Evolutionary conservation across 2,888 invertebrate species (phyloP).

Genomic region (Tachina grossa): DNA sequence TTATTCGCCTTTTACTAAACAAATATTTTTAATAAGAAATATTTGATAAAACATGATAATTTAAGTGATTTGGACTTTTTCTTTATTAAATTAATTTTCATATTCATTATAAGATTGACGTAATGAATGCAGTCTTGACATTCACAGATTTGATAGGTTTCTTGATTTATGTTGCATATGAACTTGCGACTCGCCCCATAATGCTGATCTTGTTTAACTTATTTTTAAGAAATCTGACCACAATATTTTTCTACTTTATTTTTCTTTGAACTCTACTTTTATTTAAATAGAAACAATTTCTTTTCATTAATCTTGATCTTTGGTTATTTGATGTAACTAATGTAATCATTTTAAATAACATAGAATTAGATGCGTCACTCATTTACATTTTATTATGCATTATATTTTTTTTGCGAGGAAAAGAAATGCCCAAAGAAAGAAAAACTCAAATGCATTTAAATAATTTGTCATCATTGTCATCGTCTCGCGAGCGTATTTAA

Average conservation of each 20-base stretch:
- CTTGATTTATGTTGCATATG: not conserved
- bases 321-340: slow-evolving; percentile 42
- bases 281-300: slow-evolving; percentile 10
- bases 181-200: not conserved
- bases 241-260: slow-evolving; percentile 11
- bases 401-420: slow-evolving; percentile 21
- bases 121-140: slow-evolving; percentile 1
- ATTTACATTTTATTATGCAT: not conserved
- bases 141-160: not conserved
- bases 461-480: slow-evolving; percentile 67
- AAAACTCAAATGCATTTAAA: slow-evolving; percentile 65
- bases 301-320: slow-evolving; percentile 23
- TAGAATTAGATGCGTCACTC: slow-evolving; percentile 64
- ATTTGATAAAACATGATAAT: not conserved
- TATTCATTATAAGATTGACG: not conserved
- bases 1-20: not conserved
- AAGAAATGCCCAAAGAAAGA: slow-evolving; percentile 32
- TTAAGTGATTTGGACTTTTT: not conserved
- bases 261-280: not conserved
- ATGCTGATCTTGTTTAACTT: not conserved
- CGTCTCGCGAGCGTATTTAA: slow-evolving; percentile 63
- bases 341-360: slow-evolving; percentile 47
- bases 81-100: not conserved
- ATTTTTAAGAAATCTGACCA: slow-evolving; percentile 6
- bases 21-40: not conserved